These are phyloP conservation scores for Helobdella robusta DNA, from an alignment of 2,888 invertebrate species.

Conservation along the genomic window DNA sequence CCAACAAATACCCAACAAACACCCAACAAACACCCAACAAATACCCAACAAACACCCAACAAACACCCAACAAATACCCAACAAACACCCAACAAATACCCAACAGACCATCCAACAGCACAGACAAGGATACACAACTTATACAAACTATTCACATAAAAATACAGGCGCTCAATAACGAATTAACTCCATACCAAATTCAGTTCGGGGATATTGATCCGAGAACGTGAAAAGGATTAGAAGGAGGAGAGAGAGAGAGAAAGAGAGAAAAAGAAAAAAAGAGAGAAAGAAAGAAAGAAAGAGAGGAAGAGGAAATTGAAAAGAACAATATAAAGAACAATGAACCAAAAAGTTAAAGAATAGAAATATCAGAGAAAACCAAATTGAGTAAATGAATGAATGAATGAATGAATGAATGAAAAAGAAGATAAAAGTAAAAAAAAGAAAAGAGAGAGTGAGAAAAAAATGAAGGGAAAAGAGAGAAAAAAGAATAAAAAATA, in stretches of 20 bases:
- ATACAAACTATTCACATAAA: not conserved
- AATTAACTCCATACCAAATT: not conserved
- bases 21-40: no score
- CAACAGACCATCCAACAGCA: no score
- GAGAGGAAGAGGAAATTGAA: not conserved
- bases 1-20: no score
- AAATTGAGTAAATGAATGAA: not conserved
- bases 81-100: no score
- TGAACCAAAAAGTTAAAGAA: no score
- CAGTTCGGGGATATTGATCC: not conserved
- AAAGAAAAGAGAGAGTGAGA: not conserved
- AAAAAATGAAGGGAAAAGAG: not conserved
- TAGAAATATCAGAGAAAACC: no score
- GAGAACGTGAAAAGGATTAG: not conserved
- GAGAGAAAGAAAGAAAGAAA: not conserved
- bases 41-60: no score
- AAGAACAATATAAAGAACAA: no score
- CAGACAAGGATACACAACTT: not conserved
- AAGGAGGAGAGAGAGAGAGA: conserved; percentile 4
- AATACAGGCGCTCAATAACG: not conserved
- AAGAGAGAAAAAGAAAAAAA: not conserved
- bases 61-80: no score
- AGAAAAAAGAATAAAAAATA: not conserved
- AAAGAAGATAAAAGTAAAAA: not conserved
- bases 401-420: not conserved